Evolutionary conservation across 2,888 invertebrate genomes (phyloP), one percentile per base, ranked within the genome.

Genomic region (Lissocephala sabroskyi): DNA sequence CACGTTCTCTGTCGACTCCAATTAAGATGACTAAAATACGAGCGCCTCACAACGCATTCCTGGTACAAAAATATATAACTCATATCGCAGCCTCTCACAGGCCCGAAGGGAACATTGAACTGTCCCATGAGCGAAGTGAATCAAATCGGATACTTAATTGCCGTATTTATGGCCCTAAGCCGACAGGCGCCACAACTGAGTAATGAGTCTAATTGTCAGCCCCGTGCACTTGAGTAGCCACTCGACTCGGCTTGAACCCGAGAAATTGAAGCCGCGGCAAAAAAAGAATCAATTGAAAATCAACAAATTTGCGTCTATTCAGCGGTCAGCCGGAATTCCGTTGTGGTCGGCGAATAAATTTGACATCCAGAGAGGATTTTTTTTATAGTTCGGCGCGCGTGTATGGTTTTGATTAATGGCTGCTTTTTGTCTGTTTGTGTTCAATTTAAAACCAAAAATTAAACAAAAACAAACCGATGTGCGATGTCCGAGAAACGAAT

Each of bases 321-420:
- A n/a, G n/a, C n/a, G n/a, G n/a, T n/a, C n/a, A n/a, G n/a, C n/a
- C n/a, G n/a, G n/a, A n/a, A n/a, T n/a, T n/a, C n/a, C n/a, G n/a
- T n/a, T n/a, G n/a, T n/a, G n/a, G n/a, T 23, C 23, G 23, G 4
- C 23, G 7, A 23, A 23, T 5, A 23, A 23, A 23, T 5, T 3
- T 23, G 23, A 23, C 7, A 3, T 23, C 23, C 7, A 23, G 4
- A 5, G 23, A n/a, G 23, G 23, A 23, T 23, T 23, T 3, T 23
- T 23, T 23, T 7, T 23, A 23, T 23, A 23, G 7, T 23, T 23
- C 7, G 7, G 23, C 23, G 23, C 74, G 77, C 67, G 74, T 67
- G 67, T 61, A 55, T 49, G 59, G 26, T 52, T 58, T 45, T 76
- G 70, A 76, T 76, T 56, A 68, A 68, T 76, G 65, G 51, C 68